phyloP scores from a whole-genome alignment of 1,140 invertebrate genomes.

The Aphis gossypii region DNA sequence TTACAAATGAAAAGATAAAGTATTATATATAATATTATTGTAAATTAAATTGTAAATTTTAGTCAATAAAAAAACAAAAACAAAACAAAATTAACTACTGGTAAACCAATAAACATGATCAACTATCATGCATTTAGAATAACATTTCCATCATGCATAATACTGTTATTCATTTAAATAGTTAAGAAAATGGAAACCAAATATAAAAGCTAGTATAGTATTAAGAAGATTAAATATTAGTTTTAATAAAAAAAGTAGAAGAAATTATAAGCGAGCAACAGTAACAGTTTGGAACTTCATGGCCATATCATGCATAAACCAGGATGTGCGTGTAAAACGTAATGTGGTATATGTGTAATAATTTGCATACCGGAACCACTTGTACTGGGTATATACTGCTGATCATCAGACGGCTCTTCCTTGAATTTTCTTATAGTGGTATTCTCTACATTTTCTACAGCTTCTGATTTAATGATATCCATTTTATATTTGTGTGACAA shows the following conservation, averaged over 20 bases:
- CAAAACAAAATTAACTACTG: conserved; percentile 23
- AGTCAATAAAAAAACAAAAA: conserved; percentile 18
- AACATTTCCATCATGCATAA: not conserved
- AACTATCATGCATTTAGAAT: not conserved
- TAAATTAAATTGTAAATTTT: not conserved
- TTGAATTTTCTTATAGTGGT: not conserved
- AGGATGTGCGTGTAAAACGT: conserved; percentile 43
- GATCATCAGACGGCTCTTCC: not conserved
- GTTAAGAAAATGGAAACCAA: conserved; percentile 7
- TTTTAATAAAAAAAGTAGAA: conserved; percentile 11
- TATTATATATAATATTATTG: conserved; percentile 14
- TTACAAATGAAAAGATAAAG: not conserved
- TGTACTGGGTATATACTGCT: conserved; percentile 49
- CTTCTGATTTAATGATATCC: not conserved
- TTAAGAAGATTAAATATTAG: conserved; percentile 37
- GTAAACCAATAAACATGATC: not conserved
- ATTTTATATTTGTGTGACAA: conserved; percentile 34
- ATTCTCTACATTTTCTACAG: conserved; percentile 37
- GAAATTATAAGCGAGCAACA: conserved; percentile 46
- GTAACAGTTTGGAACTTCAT: conserved; percentile 43
- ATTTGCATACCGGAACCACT: conserved; percentile 57
- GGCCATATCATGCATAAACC: conserved; percentile 33
- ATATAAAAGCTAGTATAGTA: conserved; percentile 34
- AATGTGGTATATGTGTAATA: conserved; percentile 54
- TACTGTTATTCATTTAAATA: conserved; percentile 22